Percentiles rank a stretch among this genome's conserved stretches.
Evolutionary conservation across 1,140 invertebrate species (phyloP).

Genomic region (Hydropsyche tenuis): DNA sequence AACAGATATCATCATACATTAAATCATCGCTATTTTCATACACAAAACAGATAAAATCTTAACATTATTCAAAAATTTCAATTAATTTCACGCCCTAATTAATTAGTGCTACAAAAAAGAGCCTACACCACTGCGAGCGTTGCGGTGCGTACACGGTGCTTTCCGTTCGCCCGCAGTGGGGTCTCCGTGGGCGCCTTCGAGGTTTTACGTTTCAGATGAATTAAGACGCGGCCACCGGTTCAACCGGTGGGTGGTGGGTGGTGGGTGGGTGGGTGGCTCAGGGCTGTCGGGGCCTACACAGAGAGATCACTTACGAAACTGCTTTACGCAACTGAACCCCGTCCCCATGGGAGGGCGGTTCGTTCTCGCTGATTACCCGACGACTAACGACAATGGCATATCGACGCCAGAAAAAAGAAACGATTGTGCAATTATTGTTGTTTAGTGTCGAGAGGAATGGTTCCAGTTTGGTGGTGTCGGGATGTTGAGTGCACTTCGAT

Average conservation of each 20-base stretch:
- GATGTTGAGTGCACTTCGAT: constrained; percentile 28
- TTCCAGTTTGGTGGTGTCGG: neutral
- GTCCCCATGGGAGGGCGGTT: constrained; percentile 24
- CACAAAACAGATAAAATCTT: too few species aligned
- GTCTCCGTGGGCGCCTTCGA: neutral
- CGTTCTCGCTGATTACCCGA: constrained; percentile 18
- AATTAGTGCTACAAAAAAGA: too few species aligned
- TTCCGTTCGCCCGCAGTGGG: neutral
- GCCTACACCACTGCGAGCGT: constrained; percentile 18
- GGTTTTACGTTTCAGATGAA: constrained; percentile 44
- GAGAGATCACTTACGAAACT: constrained; percentile 37
- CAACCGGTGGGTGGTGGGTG: constrained; percentile 35
- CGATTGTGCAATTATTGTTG: too few species aligned
- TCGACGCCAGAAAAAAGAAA: too few species aligned
- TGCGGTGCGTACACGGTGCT: neutral
- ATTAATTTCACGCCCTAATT: too few species aligned
- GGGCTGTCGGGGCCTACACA: too few species aligned
- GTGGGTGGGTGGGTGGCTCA: too few species aligned
- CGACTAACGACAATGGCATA: too few species aligned
- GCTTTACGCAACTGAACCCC: constrained; percentile 37
- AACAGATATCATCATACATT: too few species aligned
- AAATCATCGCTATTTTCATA: too few species aligned
- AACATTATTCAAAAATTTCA: too few species aligned
- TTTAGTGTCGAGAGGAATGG: too few species aligned
- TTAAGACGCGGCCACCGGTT: constrained; percentile 43